phyloP scores from a whole-genome alignment of 2,888 invertebrate genomes.

The Stenurella melanura region DNA sequence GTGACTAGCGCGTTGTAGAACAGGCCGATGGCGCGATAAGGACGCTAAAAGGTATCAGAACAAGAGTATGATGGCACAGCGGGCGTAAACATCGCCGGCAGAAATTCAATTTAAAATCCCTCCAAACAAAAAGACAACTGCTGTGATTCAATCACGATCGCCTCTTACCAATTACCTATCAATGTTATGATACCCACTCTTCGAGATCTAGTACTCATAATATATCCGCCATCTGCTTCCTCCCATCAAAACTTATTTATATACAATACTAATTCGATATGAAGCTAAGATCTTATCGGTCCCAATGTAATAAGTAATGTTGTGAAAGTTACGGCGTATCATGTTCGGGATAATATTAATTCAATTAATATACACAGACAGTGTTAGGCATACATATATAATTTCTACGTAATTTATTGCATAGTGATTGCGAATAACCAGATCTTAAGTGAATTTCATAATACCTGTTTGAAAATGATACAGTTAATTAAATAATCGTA shows the following conservation, averaged over 20 bases:
- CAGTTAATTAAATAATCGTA: background rate
- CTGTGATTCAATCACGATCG: slow-evolving; percentile 70
- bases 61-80: slow-evolving; percentile 63
- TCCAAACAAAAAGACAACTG: slow-evolving; percentile 69
- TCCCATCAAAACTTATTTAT: slow-evolving; percentile 54
- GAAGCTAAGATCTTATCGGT: slow-evolving; percentile 51
- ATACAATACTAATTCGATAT: slow-evolving; percentile 47
- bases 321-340: slow-evolving; percentile 50
- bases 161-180: slow-evolving; percentile 69
- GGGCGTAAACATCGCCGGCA: slow-evolving; percentile 61
- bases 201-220: slow-evolving; percentile 26
- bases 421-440: slow-evolving; percentile 13
- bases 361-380: slow-evolving; percentile 37
- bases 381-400: slow-evolving; percentile 19
- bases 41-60: slow-evolving; percentile 67
- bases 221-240: slow-evolving; percentile 52
- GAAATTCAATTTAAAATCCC: slow-evolving; percentile 70
- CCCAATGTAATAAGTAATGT: slow-evolving; percentile 47
- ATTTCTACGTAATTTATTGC: slow-evolving; percentile 25
- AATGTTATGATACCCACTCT: slow-evolving; percentile 50
- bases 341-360: slow-evolving; percentile 41
- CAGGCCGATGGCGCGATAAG: slow-evolving; percentile 58
- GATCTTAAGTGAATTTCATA: slow-evolving; percentile 14
- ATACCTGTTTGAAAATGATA: slow-evolving; percentile 1
- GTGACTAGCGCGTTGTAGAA: slow-evolving; percentile 36